These are phyloP conservation scores for Tenthredo amoena DNA, from an alignment of 2,888 invertebrate genomes.

Conservation along the genomic window DNA sequence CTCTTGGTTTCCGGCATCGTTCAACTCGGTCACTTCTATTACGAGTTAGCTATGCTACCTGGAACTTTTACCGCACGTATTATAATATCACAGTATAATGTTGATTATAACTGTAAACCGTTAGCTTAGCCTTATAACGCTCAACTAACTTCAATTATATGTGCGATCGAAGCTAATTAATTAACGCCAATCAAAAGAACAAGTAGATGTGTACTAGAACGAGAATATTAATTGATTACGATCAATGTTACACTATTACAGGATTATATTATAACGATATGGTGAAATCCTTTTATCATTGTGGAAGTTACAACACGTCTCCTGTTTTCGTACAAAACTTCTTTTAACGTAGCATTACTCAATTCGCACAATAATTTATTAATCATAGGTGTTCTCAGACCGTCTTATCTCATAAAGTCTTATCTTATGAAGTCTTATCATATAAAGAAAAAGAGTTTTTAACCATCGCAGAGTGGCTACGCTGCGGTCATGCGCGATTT, in stretches of 20 bases:
- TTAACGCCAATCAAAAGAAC: background rate
- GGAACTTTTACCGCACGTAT: constrained; percentile 14
- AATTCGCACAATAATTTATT: background rate
- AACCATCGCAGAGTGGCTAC: background rate
- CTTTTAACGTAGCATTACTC: too few species aligned
- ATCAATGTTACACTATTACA: background rate
- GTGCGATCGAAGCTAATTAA: constrained; percentile 20
- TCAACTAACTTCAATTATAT: constrained; percentile 23
- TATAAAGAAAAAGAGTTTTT: background rate
- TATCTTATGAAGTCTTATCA: too few species aligned
- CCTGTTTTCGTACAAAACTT: background rate
- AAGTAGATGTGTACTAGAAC: background rate
- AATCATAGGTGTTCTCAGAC: background rate
- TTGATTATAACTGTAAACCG: constrained; percentile 24
- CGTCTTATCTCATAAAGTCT: background rate
- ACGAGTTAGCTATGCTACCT: background rate
- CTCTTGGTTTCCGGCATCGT: constrained; percentile 10
- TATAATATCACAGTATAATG: constrained; percentile 34
- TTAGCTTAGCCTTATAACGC: background rate
- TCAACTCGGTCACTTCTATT: constrained; percentile 14
- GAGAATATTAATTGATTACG: background rate
- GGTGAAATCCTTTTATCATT: background rate
- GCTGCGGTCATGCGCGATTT: background rate
- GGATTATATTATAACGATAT: background rate
- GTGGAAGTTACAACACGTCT: background rate